Evolutionary conservation across 2,113 vertebrate species (phyloP).

Genomic region (Agelaius phoeniceus): DNA sequence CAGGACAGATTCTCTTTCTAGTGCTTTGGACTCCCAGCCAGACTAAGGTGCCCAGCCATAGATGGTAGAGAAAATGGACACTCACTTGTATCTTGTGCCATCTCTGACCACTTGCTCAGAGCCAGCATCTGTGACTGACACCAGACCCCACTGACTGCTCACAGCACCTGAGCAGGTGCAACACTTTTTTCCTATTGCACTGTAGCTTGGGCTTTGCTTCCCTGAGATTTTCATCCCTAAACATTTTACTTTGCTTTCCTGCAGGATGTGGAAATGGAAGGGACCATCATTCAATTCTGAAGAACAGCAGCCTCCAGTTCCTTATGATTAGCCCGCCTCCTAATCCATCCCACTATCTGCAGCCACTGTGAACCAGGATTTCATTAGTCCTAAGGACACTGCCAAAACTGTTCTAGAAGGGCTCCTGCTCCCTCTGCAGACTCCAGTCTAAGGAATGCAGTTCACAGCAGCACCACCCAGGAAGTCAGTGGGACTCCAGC

Average conservation of each 20-base stretch:
- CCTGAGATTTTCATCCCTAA: background rate
- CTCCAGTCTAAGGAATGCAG: background rate
- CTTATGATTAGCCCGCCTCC: background rate
- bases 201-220: background rate
- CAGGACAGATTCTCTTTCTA: background rate
- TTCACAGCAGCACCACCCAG: background rate
- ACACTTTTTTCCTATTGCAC: background rate
- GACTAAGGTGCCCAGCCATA: rapidly evolving
- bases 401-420: background rate
- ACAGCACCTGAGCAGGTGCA: background rate
- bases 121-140: background rate
- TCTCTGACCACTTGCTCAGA: background rate
- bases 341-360: background rate
- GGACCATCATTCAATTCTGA: background rate
- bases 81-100: background rate
- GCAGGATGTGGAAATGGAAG: background rate
- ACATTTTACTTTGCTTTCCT: background rate
- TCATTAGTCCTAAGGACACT: background rate
- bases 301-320: background rate
- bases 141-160: background rate
- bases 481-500: background rate
- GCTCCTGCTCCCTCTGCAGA: background rate
- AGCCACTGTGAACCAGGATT: background rate
- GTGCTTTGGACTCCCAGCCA: background rate
- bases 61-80: rapidly evolving